Base-by-base conservation (phyloP, 2,113 vertebrate genomes). In the Osmerus mordax region DNA sequence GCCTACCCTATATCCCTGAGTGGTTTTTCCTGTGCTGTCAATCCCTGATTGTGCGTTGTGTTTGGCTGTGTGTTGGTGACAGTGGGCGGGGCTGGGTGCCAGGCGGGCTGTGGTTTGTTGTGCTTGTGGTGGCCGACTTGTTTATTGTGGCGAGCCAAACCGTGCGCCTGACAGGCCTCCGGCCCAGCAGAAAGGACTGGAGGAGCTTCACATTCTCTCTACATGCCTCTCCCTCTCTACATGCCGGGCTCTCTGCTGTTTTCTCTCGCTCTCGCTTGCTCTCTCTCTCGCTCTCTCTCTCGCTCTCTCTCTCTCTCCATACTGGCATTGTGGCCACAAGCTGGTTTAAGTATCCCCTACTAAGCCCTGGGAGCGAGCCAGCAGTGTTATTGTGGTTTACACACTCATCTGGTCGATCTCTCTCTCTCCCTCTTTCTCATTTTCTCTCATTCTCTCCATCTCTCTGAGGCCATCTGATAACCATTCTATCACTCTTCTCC, bases 81-180 rank as follows among this genome's bases (percentile, higher is more conserved):
- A 15, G 41, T n/a, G 41, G 64, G 3, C 7, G 9, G n/a, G 7
- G 11, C 19, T 55, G 41, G 16, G 76, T 52, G 75, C 72, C 80
- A 81, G 81, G 69, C 70, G 41, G 82, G 80, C 76, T 87, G 88
- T 84, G 90, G 87, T 88, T 85, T 90, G 86, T 83, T 89, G 82
- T 87, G 86, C 78, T 88, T 84, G 87, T 69, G 80, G 79, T 65
- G 53, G 67, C 75, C 71, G 81, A 67, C 67, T 76, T 87, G 85
- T 87, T 90, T 84, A 85, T 84, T 14, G 69, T 76, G 82, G 74
- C 55, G 74, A 78, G 79, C 84, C 83, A 70, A 76, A 80, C 84
- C 79, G 81, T 84, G 81, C 75, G 81, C 76, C 58, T 84, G 83
- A 28, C 60, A 11, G 11, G 60, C 60, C 60, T 28, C 60, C 60